Base-by-base conservation (phyloP, 2,797 vertebrate genomes). In the Carduelis carduelis region DNA sequence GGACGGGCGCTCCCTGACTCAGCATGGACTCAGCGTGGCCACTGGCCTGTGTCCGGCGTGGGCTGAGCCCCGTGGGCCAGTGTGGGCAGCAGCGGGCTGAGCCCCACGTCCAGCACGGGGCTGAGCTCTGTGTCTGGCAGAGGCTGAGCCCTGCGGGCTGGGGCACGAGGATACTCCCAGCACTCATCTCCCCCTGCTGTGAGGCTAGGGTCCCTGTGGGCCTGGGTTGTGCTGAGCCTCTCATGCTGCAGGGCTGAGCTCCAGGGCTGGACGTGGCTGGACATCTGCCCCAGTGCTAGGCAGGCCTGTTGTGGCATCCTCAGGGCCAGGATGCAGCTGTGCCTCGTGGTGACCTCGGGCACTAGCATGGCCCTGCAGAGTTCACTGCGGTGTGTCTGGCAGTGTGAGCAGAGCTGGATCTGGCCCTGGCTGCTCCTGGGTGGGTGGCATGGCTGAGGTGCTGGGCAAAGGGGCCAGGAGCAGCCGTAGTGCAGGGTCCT, bases 351-450 rank as follows among this genome's bases (percentile, higher is more conserved):
- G 63, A 66, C 88, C 59, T 22, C 0, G 1, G 71, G 72, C 5
- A 1, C 56, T 43, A 0, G 16, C 0, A 1, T 0, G 0, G 55
- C 60, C 2, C 0, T 2, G 49, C 11, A 2, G 0, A 1, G 66
- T 11, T 74, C 60, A 0, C 22, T 11, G 72, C 3, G 3, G 12
- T 1, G 11, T 57, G 56, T 61, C 56, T 12, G 56, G 23, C 44
- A 10, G 0, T 0, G 3, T 20, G 52, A n/a, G 32, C 27, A 64
- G 63, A 82, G 63, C 63, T 0, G 0, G 24, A 6, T 35, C 63
- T 0, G 2, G 57, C 47, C 52, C 52, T 16, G 35, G 49, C 55
- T 52, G 70, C 69, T 50, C 30, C 30, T 0, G 0, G 11, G 46
- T 4, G 16, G 57, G 61, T 8, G 4, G n/a, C 20, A 6, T 1